Conservation (phyloP, 1,140 invertebrate genomes). For the Adelges cooleyi region DNA sequence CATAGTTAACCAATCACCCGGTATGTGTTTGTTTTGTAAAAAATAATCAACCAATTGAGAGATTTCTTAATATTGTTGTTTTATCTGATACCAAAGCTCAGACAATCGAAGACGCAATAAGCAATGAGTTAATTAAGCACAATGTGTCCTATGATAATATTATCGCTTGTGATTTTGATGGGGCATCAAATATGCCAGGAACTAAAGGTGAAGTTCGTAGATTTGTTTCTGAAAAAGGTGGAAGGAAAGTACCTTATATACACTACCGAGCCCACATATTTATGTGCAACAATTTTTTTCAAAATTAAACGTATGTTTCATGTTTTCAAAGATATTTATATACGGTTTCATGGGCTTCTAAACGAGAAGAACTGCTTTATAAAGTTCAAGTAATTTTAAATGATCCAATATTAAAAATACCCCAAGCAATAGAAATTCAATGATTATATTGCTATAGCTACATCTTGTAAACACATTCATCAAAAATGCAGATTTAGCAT, state of each 20-base stretch:
- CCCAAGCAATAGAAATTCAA: background rate
- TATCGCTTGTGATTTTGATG: background rate
- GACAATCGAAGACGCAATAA: background rate
- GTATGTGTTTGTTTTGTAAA: background rate
- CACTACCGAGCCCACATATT: background rate
- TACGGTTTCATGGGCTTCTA: background rate
- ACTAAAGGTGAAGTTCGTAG: background rate
- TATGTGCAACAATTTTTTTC: background rate
- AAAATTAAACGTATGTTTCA: constrained; percentile 1
- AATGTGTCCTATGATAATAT: background rate
- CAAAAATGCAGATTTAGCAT: background rate
- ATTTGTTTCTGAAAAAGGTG: background rate
- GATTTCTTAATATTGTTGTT: too few species aligned
- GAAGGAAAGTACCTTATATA: background rate
- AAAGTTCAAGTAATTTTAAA: background rate
- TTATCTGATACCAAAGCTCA: background rate
- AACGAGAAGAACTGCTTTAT: background rate
- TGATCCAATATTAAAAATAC: too few species aligned
- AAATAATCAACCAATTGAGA: background rate
- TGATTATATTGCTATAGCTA: constrained; percentile 1
- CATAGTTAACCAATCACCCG: too few species aligned
- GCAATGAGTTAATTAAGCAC: background rate
- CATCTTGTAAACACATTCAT: background rate
- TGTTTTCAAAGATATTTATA: background rate
- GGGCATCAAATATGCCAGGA: background rate